Percentiles rank a stretch among this genome's conserved stretches.
Evolutionary conservation across 2,113 vertebrate genomes (phyloP).

Genomic region (Panthera uncia): DNA sequence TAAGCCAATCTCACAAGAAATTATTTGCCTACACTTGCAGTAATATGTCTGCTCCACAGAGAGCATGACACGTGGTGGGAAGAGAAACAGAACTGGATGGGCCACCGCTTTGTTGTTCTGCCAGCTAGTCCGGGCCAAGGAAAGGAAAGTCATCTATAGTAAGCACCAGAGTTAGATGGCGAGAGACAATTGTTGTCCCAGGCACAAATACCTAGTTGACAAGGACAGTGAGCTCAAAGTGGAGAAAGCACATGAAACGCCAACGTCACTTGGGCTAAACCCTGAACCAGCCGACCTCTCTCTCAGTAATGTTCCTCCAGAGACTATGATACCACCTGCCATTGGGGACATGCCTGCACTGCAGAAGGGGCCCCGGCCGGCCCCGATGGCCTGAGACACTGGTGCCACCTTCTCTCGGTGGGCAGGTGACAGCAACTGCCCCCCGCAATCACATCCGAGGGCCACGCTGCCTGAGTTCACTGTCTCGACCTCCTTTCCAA

Average conservation of each 20-base stretch:
- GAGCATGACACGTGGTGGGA: accelerated
- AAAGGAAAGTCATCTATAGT: not conserved
- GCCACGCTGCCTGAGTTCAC: not conserved
- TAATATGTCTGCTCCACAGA: not conserved
- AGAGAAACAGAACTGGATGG: accelerated
- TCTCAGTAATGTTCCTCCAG: not conserved
- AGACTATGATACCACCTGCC: accelerated
- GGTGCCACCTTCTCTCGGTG: not conserved
- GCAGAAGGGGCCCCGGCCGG: accelerated
- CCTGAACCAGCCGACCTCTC: not conserved
- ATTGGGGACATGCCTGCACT: too few species aligned
- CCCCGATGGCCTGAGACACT: not conserved
- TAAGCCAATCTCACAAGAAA: not conserved
- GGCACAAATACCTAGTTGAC: not conserved
- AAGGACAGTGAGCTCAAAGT: accelerated
- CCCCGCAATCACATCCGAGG: not conserved
- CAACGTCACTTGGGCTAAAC: accelerated
- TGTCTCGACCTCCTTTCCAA: not conserved
- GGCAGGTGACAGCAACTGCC: not conserved
- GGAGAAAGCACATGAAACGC: not conserved
- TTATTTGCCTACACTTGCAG: not conserved
- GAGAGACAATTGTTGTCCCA: not conserved
- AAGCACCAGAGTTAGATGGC: not conserved
- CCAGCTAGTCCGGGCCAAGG: not conserved
- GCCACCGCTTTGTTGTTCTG: too few species aligned